These are phyloP conservation scores for Liodrosophila aerea DNA, from an alignment of 2,888 invertebrate genomes.

Conservation along the genomic window DNA sequence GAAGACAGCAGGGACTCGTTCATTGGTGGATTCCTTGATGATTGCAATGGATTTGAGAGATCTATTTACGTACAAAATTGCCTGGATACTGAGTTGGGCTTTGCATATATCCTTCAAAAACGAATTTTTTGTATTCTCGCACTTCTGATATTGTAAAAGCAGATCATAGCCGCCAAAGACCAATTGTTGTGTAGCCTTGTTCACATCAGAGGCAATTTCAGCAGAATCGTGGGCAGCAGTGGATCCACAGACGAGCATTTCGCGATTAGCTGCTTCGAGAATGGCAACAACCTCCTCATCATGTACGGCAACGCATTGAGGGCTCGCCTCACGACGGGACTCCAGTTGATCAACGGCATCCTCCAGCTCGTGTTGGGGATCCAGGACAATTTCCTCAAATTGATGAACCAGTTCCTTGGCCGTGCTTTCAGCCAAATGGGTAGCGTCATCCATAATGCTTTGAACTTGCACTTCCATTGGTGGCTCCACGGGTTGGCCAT, in stretches of 20 bases:
- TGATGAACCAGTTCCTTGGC: constrained; percentile 55
- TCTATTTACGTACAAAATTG: constrained; percentile 48
- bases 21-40: constrained; percentile 56
- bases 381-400: constrained; percentile 60
- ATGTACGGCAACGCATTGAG: constrained; percentile 64
- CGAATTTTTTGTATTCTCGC: constrained; percentile 53
- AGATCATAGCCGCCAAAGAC: constrained; percentile 62
- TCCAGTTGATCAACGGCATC: constrained; percentile 58
- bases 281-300: constrained; percentile 46
- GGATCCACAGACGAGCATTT: constrained; percentile 57
- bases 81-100: constrained; percentile 56
- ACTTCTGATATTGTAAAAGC: constrained; percentile 48
- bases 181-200: constrained; percentile 65
- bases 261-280: constrained; percentile 55
- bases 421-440: constrained; percentile 49
- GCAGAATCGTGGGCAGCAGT: constrained; percentile 67
- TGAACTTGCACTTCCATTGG: constrained; percentile 47
- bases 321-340: constrained; percentile 45
- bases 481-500: constrained; percentile 39
- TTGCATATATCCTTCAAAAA: constrained; percentile 53
- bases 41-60: constrained; percentile 64
- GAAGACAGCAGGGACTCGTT: constrained; percentile 67
- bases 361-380: constrained; percentile 67
- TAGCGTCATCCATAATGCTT: constrained; percentile 46
- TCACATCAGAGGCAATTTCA: constrained; percentile 66